Base-by-base conservation (phyloP, 92 coral and sea anemone species). In the Epizoanthus rinbou region DNA sequence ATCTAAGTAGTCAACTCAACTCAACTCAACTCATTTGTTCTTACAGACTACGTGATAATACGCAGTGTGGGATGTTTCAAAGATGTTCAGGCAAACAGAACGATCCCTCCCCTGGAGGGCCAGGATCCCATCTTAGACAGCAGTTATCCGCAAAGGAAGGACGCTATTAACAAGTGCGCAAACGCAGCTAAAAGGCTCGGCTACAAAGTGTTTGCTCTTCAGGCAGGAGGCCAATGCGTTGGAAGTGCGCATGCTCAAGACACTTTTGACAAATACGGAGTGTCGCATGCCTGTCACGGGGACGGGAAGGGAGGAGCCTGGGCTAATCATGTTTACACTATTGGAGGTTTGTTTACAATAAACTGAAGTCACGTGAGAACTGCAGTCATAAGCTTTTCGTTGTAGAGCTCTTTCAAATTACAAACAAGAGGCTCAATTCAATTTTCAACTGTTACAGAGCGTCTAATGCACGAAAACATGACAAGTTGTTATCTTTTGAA, bases 251-350 rank as follows among this genome's bases (percentile, higher is more conserved):
- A 63, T 16, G 88, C 88, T 0, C 45, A 14, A 0, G 28, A 5
- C 28, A 75, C 88, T 3, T 85, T 11, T 19, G 47, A 75, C 28
- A 85, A 54, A n/a, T 85, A 85, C 73, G 88, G 88, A 43, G 19
- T 43, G 23, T 80, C 85, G 0, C 11, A 22, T 0, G 74, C 21
- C 17, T 86, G 89, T 60, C 10, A n/a, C 25, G 35, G 25, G 0
- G 85, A 80, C 58, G 89, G 89, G 3, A 37, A 70, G 69, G 89
- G 89, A 6, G 89, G 89, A 16, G 41, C 74, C 6, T 70, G 85
- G 69, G 89, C 89, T 21, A 86, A 80, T 71, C 81, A 86, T 18
- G 89, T 86, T 15, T 74, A 74, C 80, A 52, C 33, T 14, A 53
- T 31, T 25, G 31, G 10, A 56, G 80, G 80, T 74, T 74, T 74